Evolutionary conservation across 2,113 vertebrate genomes (phyloP).

Genomic region (Laticauda laticaudata): DNA sequence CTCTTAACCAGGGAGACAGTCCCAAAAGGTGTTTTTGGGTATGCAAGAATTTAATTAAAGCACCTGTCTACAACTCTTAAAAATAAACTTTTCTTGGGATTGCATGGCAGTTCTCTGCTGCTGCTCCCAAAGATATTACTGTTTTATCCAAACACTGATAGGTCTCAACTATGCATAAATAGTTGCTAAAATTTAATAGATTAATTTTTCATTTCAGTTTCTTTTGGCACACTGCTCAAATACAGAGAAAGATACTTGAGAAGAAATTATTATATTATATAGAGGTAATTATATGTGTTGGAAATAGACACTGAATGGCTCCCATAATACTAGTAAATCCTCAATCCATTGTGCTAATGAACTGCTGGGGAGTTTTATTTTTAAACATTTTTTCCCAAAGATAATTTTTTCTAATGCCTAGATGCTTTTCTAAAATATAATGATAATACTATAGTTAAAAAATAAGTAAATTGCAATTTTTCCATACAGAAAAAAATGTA

Average conservation of each 20-base stretch:
- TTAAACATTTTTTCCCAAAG: conserved; percentile 7
- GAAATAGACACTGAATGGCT: conserved; percentile 29
- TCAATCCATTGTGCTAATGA: conserved; percentile 17
- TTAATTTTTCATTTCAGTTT: not conserved
- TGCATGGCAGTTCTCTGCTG: not conserved
- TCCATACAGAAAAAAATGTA: not conserved
- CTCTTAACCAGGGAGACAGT: not conserved
- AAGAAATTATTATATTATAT: conserved; percentile 17
- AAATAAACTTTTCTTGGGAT: not conserved
- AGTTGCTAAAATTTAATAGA: not conserved
- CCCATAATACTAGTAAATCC: not conserved
- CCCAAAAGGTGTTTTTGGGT: not conserved
- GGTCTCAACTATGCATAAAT: not conserved
- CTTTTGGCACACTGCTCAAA: conserved; percentile 11
- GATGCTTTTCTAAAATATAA: conserved; percentile 23
- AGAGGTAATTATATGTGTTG: conserved; percentile 9
- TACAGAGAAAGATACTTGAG: conserved; percentile 15
- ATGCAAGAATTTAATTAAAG: not conserved
- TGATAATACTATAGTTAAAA: conserved; percentile 9
- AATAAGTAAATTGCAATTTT: not conserved
- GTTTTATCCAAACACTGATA: not conserved
- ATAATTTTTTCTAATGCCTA: conserved; percentile 34
- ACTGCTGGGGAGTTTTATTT: conserved; percentile 26
- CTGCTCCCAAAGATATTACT: not conserved
- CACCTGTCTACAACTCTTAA: not conserved